These are phyloP conservation scores for Poecilia gillii DNA, from an alignment of 2,797 vertebrate species.

Conservation along the genomic window DNA sequence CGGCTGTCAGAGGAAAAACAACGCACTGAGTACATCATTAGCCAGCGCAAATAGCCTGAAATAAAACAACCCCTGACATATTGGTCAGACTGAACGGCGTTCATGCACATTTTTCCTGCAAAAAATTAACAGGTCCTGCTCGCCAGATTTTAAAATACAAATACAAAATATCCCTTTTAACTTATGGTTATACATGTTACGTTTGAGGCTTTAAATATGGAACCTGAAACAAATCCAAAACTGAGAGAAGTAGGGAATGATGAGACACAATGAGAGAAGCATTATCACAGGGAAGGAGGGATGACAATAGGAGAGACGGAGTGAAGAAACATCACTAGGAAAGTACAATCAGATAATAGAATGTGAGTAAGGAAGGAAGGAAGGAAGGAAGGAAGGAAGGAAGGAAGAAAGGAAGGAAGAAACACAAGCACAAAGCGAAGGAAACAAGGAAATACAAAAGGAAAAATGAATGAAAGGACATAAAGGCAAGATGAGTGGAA, in stretches of 20 bases:
- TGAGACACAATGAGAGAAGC: neutral
- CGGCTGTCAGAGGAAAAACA: conserved; percentile 61
- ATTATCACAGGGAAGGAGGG: neutral
- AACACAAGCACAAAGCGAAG: neutral
- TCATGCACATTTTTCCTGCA: neutral
- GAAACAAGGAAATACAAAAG: neutral
- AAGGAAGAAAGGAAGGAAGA: neutral
- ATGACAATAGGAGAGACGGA: neutral
- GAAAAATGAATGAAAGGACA: neutral
- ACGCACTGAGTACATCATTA: conserved; percentile 68
- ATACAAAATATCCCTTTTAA: neutral
- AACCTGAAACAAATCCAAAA: neutral
- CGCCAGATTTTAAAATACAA: neutral
- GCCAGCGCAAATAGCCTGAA: conserved; percentile 55
- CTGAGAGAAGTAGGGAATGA: neutral
- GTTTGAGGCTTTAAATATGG: neutral
- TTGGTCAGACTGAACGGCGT: conserved; percentile 43
- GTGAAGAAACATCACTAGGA: neutral
- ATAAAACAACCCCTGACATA: conserved; percentile 62
- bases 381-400: neutral
- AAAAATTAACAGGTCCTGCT: neutral
- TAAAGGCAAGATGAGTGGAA: neutral
- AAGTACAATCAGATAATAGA: neutral
- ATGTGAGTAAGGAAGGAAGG: neutral
- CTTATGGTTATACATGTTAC: neutral